These are phyloP conservation scores for Ladona fulva DNA, from an alignment of 1,140 invertebrate genomes.

Conservation along the genomic window DNA sequence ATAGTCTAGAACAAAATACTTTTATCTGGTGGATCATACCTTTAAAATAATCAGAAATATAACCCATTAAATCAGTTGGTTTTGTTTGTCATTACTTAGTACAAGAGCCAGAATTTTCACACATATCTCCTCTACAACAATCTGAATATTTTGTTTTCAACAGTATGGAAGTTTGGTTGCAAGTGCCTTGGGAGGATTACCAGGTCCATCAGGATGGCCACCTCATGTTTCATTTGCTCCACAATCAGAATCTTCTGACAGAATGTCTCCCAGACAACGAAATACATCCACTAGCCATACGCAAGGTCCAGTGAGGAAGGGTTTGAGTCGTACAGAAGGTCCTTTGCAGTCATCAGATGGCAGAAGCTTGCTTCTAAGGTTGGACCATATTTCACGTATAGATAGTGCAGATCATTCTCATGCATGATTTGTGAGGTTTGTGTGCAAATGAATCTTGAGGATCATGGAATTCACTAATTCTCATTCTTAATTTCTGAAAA, in stretches of 20 bases:
- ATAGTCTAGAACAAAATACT: too few relatives aligned
- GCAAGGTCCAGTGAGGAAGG: conserved; percentile 32
- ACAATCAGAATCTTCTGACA: conserved; percentile 23
- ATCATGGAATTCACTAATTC: too few relatives aligned
- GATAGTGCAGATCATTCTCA: too few relatives aligned
- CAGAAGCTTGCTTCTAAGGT: conserved; percentile 37
- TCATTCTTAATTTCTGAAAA: too few relatives aligned
- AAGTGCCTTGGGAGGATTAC: conserved; percentile 12
- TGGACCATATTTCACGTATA: not conserved
- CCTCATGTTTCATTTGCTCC: not conserved
- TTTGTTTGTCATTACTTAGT: not conserved
- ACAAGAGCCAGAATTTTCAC: conserved; percentile 15
- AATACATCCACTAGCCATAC: not conserved
- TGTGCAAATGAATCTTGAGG: too few relatives aligned
- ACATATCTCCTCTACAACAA: not conserved
- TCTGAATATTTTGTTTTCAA: conserved; percentile 28
- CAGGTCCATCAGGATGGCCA: conserved; percentile 7
- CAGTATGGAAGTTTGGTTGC: conserved; percentile 26
- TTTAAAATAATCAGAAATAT: too few relatives aligned
- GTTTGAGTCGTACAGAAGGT: conserved; percentile 47
- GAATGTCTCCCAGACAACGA: conserved; percentile 14
- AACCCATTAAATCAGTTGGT: too few relatives aligned
- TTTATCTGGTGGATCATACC: too few relatives aligned
- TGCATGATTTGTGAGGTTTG: too few relatives aligned
- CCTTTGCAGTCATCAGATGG: conserved; percentile 36